These are phyloP conservation scores for Idris sp. DNA, from an alignment of 1,140 invertebrate genomes.

Conservation along the genomic window DNA sequence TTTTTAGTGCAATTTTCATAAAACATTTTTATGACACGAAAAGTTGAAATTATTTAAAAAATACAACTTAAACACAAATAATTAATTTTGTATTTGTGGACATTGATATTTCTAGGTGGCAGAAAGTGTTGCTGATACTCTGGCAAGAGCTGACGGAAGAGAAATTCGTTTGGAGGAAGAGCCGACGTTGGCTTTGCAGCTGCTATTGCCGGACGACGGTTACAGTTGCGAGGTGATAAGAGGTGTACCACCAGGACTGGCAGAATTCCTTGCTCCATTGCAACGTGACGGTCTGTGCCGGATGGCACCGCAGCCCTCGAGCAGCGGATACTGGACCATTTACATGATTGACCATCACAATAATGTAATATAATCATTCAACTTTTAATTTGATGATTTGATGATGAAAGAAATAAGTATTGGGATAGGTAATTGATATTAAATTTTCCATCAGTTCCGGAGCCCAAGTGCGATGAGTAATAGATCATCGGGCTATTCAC, in stretches of 20 bases:
- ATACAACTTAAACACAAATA: no score
- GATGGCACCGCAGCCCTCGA: slow-evolving; percentile 92
- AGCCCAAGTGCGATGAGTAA: slow-evolving; percentile 82
- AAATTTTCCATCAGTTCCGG: no score
- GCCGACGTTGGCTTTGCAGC: slow-evolving; percentile 90
- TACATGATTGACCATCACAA: slow-evolving; percentile 87
- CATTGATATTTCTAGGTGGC: no score
- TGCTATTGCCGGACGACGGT: slow-evolving; percentile 97
- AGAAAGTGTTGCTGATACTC: slow-evolving; percentile 94
- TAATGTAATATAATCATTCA: no score
- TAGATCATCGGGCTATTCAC: slow-evolving; percentile 78
- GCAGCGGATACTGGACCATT: slow-evolving; percentile 95
- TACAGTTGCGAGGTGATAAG: slow-evolving; percentile 98
- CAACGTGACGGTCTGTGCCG: slow-evolving; percentile 92
- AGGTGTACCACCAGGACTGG: slow-evolving; percentile 93
- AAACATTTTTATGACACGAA: no score
- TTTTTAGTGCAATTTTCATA: no score
- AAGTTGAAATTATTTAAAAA: no score
- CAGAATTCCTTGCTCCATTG: slow-evolving; percentile 93
- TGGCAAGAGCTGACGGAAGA: slow-evolving; percentile 92
- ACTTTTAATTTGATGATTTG: no score
- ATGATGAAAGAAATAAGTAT: no score
- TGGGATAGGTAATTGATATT: no score
- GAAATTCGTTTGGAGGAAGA: slow-evolving; percentile 91
- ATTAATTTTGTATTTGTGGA: no score